These are phyloP conservation scores for Nannobrachium achirus DNA, from an alignment of 2,113 vertebrate genomes.

Conservation along the genomic window DNA sequence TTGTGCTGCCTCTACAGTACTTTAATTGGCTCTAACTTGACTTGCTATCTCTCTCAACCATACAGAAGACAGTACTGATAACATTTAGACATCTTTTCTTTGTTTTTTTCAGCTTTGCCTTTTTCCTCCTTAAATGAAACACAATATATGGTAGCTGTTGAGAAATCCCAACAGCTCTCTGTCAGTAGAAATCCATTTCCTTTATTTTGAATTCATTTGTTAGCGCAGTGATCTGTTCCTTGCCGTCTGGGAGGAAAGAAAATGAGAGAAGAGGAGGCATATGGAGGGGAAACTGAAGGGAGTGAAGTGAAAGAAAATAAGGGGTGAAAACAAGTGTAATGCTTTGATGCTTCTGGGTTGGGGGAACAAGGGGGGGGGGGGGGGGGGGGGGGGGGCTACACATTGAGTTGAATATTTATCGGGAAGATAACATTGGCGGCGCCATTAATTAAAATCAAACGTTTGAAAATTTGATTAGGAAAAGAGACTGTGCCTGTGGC, in stretches of 20 bases:
- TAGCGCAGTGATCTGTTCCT: slow-evolving; percentile 41
- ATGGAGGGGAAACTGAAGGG: background rate
- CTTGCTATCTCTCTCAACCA: no score
- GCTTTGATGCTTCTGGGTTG: slow-evolving; percentile 63
- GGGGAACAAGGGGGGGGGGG: background rate
- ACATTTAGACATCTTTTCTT: no score
- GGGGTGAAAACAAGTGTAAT: slow-evolving; percentile 47
- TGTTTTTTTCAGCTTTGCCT: no score
- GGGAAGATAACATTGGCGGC: slow-evolving; percentile 69
- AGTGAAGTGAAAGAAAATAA: background rate
- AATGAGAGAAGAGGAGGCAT: background rate
- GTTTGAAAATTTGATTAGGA: slow-evolving; percentile 77
- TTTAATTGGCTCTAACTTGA: slow-evolving; percentile 12
- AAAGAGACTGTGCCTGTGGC: slow-evolving; percentile 60
- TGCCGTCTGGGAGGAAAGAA: slow-evolving; percentile 13
- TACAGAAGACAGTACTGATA: no score
- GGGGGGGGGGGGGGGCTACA: slow-evolving; percentile 27
- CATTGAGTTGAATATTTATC: slow-evolving; percentile 75
- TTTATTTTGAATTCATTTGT: slow-evolving; percentile 36
- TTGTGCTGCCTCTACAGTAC: no score
- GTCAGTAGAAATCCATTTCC: slow-evolving; percentile 36
- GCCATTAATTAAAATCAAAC: slow-evolving; percentile 79
- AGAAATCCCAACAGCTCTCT: slow-evolving; percentile 42
- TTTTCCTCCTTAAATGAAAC: slow-evolving; percentile 45
- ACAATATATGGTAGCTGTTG: slow-evolving; percentile 48